Base-by-base conservation (phyloP, 2,888 invertebrate species). In the Rhyacophila evoluta region DNA sequence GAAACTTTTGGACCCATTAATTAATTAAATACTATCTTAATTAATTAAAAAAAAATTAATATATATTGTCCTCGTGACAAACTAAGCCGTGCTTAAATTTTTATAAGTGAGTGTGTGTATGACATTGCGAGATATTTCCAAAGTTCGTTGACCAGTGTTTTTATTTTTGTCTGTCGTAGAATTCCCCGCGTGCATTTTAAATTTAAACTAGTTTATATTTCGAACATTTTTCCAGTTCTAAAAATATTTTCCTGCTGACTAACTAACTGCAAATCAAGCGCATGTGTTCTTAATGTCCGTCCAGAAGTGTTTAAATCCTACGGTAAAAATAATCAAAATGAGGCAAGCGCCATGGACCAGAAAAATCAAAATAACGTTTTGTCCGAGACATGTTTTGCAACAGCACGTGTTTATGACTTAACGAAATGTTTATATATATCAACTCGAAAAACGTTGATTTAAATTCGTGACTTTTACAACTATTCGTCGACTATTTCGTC, bases 271-370 rank as follows among this genome's bases (percentile, higher is more conserved):
- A 55, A 55, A 55, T 55, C 55, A 19, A 1, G 55, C 55, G 55
- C 55, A 55, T 55, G 19, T 19, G 55, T 55, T 55, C 19, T 25
- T 55, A 25, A 41, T 41, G 19, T 4, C 41, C n/a, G 10, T 55
- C 55, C 15, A 15, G 25, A 19, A 55, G 55, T 55, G 15, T 55
- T 55, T 25, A 15, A 25, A 55, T 55, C 19, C 55, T 19, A 8
- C 25, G 55, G 55, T 55, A 55, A 55, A 55, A 55, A 55, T 55
- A 55, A 55, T 55, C 55, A 55, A 19, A 55, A 55, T 55, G 55
- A 8, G 55, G 55, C 55, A 25, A 55, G 55, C 55, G 55, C 55
- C 19, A 19, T 19, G 55, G 55, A 55, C 55, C 55, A 55, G 55
- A 55, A 55, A 55, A 12, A 55, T 55, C 55, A 55, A 19, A 55